Evolutionary conservation across 2,113 vertebrate genomes (phyloP).

Genomic region (Copsychus sechellarum): DNA sequence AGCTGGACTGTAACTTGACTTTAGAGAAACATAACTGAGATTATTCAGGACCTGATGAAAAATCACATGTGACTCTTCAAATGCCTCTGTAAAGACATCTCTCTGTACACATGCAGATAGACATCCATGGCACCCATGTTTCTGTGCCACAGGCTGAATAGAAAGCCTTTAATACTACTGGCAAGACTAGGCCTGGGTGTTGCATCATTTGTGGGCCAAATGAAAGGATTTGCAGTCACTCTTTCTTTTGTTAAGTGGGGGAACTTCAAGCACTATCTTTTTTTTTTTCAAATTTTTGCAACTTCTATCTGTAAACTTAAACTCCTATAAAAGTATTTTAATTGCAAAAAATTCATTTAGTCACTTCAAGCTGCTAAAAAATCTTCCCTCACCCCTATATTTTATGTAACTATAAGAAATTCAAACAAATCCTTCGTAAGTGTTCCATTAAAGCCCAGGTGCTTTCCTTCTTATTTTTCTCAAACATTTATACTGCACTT

Average conservation of each 20-base stretch:
- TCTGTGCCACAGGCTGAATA: not conserved
- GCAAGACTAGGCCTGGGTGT: constrained; percentile 32
- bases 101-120: fast-evolving
- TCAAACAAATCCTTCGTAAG: not conserved
- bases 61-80: not conserved
- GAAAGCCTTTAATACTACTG: constrained; percentile 58
- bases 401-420: not conserved
- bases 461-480: not conserved
- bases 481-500: not conserved
- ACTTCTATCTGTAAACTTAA: not conserved
- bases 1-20: not conserved
- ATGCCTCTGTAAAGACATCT: not conserved
- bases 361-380: not conserved
- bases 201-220: constrained; percentile 26
- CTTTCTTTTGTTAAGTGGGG: not conserved
- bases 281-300: not conserved
- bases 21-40: not conserved
- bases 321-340: not conserved
- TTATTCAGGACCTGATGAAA: not conserved
- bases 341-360: not conserved
- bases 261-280: not conserved
- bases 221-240: constrained; percentile 65
- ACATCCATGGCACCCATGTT: fast-evolving
- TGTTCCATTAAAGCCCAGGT: not conserved
- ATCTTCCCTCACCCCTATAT: not conserved